Base-by-base conservation (phyloP, 35 echinoderm and acorn worm genomes). In the Chiridota heheva region DNA sequence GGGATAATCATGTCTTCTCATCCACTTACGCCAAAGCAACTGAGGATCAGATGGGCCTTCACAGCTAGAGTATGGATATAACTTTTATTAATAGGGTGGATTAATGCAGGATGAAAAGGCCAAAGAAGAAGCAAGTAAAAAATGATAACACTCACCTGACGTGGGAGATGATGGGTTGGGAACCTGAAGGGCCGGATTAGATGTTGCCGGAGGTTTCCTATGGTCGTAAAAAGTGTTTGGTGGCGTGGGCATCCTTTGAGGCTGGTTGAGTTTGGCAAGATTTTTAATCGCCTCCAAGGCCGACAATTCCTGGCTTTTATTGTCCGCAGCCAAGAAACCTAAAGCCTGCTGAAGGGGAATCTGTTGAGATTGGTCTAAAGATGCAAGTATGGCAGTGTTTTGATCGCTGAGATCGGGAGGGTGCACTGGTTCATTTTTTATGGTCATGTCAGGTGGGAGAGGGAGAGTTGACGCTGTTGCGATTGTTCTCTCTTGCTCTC, bases 201-300 rank as follows among this genome's bases (percentile, higher is more conserved):
- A 39, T 38, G 75, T 78, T 25, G 36, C 33, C 31, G 75, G 75
- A 40, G 33, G 51, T 42, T 62, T 62, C 27, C 75, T 58, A 49
- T 60, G 53, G 28, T n/a, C n/a, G 75, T 58, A 42, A 78, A 58
- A 38, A 57, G 75, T 2, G 58, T 78, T 37, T 78, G 49, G 36
- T 37, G 62, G 48, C 10, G 10, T 22, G 22, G 10, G 10, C 10
- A 78, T 49, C 75, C 35, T 33, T 38, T 78, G 58, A 42, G 75
- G 75, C 47, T 78, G 75, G 39, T 78, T 78, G 13, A 78, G 75
- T 31, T 78, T 78, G 6, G 75, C 75, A 2, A 78, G 75, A 62
- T 42, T 78, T 42, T 84, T 84, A 22, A 84, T 84, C n/a, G 82
- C 82, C 37, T 84, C 82, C 5, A 84, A 69, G 10, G 82, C 82